Base-by-base conservation (phyloP, 2,797 vertebrate genomes). In the Synanceia verrucosa region DNA sequence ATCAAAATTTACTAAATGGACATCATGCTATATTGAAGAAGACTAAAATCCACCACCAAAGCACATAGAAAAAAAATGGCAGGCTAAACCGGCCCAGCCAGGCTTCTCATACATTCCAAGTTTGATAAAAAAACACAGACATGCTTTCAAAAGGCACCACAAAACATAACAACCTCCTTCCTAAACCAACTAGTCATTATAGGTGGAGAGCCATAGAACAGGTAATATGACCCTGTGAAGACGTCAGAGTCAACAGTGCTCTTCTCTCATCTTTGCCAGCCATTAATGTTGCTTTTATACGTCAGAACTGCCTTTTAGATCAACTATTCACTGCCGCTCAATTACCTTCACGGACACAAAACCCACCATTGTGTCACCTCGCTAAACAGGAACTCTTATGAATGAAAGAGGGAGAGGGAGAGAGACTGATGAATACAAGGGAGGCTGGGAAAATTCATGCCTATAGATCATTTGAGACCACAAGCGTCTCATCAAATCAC, bases 291-390 rank as follows among this genome's bases (percentile, higher is more conserved):
- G 12, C 43, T 31, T n/a, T 13, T 5, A 61, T 52, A 57, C 34
- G 31, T 78, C 65, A 76, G 4, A 43, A 39, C 41, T 2, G 56
- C 23, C 39, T 63, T 58, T 71, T 7, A 68, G 33, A 58, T 37
- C 23, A 36, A 36, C 53, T 24, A 61, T 62, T 34, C 53, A 57
- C 14, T 34, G 48, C 24, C 9, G 14, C 52, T 67, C 56, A 24
- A n/a, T 55, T 56, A 62, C 60, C 65, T 63, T 46, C 43, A 63
- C 3, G 12, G 14, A 69, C 48, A 79, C 70, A 84, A 57, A 77
- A 39, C 14, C 21, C 33, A 6, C 43, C 58, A 65, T 74, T 83
- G 82, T 83, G 48, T 76, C 34, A 55, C 31, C 55, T 72, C 59
- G n/a, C 47, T 50, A 23, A 57, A 79, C 67, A 80, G 73, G 53